Conservation (phyloP, 1,140 invertebrate genomes). For the Carcinoscorpius rotundicauda region DNA sequence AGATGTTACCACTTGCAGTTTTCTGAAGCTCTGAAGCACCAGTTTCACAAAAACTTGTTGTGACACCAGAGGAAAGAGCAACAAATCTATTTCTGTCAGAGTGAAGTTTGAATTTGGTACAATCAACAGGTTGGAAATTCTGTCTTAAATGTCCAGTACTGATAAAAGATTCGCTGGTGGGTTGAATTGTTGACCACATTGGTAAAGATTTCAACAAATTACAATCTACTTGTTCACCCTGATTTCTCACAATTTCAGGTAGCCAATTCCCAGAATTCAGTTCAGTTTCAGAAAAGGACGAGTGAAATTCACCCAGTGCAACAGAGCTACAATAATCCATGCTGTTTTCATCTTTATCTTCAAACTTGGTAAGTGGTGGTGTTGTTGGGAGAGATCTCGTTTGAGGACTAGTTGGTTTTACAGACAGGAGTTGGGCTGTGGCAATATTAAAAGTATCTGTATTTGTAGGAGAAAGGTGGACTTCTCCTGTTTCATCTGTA, state of each 20-base stretch:
- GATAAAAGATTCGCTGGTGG: slow-evolving; percentile 20
- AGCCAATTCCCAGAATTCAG: neutral
- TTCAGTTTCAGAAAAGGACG: neutral
- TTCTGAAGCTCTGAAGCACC: slow-evolving; percentile 29
- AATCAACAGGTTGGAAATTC: slow-evolving; percentile 23
- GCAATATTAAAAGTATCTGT: neutral
- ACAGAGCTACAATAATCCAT: no score
- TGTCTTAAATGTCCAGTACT: slow-evolving; percentile 21
- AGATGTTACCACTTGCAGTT: slow-evolving; percentile 38
- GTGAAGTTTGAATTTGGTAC: neutral
- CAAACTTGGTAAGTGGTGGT: neutral
- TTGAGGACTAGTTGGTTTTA: neutral
- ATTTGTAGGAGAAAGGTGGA: slow-evolving; percentile 3
- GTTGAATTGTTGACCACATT: slow-evolving; percentile 17
- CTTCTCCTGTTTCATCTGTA: slow-evolving; percentile 64
- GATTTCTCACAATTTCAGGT: neutral
- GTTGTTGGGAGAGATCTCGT: neutral
- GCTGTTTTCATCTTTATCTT: neutral
- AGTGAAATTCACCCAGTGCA: neutral
- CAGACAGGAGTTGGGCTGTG: neutral
- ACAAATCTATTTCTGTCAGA: neutral
- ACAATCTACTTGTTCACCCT: neutral
- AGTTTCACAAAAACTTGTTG: neutral
- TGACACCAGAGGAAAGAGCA: neutral
- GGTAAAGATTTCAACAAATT: slow-evolving; percentile 7